A percentile compares a stretch with the other conserved stretches of the same genome.
phyloP scores from a whole-genome alignment of 2,888 invertebrate species.

The Lathronympha strigana region DNA sequence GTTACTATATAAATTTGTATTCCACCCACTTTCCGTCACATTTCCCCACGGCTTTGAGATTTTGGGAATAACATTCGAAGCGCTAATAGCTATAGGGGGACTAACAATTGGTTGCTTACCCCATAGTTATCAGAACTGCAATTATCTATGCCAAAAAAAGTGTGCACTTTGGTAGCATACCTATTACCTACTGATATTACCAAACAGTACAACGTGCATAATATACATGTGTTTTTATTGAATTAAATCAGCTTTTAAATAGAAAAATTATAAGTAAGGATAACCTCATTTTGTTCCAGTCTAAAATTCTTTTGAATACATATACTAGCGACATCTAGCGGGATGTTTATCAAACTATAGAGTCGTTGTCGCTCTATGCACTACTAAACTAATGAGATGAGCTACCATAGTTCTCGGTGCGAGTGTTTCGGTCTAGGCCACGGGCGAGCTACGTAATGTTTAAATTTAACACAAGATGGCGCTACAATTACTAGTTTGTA shows the following conservation, averaged over 20 bases:
- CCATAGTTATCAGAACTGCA: not conserved
- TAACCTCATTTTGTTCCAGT: too few relatives aligned
- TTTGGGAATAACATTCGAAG: not conserved
- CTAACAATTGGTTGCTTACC: not conserved
- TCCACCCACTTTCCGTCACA: not conserved
- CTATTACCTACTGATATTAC: not conserved
- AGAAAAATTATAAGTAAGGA: too few relatives aligned
- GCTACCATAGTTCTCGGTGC: not conserved
- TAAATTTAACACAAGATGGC: constrained; percentile 25
- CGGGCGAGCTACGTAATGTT: not conserved
- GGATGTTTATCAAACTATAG: not conserved
- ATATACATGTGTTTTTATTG: too few relatives aligned
- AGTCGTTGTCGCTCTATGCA: not conserved
- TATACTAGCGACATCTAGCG: constrained; percentile 9
- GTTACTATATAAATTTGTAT: not conserved
- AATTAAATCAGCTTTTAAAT: too few relatives aligned
- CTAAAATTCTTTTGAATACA: too few relatives aligned
- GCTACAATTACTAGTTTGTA: not conserved
- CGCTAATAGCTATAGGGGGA: constrained; percentile 8
- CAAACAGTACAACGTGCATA: not conserved
- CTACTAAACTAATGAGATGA: not conserved
- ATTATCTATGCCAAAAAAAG: not conserved
- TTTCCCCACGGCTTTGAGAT: not conserved
- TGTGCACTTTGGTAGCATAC: not conserved
- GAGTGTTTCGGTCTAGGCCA: not conserved